Percentiles rank a stretch among this genome's conserved stretches.
Conservation (phyloP, 2,888 invertebrate genomes). For the Hesperia comma region DNA sequence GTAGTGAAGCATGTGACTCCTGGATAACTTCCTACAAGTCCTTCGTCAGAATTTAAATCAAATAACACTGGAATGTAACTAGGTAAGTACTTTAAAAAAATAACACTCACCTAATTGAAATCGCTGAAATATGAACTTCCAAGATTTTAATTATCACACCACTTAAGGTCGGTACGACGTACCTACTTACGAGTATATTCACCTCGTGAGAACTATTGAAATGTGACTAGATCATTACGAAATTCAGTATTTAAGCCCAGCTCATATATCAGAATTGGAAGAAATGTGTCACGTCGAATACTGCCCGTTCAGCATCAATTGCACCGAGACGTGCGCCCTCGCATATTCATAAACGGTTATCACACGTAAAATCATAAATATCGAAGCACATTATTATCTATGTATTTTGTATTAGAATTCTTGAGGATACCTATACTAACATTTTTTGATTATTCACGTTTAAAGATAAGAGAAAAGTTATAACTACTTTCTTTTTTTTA, state of each 20-base stretch:
- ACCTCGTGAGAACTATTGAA: conserved; percentile 21
- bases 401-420: conserved; percentile 13
- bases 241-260: conserved; percentile 26
- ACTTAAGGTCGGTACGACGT: conserved; percentile 5
- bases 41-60: too few species aligned
- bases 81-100: too few species aligned
- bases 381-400: conserved; percentile 4
- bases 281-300: conserved; percentile 34
- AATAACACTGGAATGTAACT: too few species aligned
- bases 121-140: conserved; percentile 6
- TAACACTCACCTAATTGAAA: conserved; percentile 14
- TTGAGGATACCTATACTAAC: conserved; percentile 7
- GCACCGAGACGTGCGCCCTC: conserved; percentile 23
- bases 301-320: conserved; percentile 26
- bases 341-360: conserved; percentile 16
- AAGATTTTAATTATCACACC: conserved; percentile 10
- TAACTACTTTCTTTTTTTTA: too few species aligned
- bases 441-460: conserved; percentile 30
- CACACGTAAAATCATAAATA: conserved; percentile 24
- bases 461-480: neutral
- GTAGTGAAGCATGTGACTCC: too few species aligned
- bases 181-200: conserved; percentile 20
- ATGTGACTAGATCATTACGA: conserved; percentile 19
- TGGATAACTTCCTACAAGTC: too few species aligned
- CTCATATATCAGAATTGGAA: conserved; percentile 20